These are phyloP conservation scores for Stenodera caucasica DNA, from an alignment of 2,888 invertebrate species.

Conservation along the genomic window DNA sequence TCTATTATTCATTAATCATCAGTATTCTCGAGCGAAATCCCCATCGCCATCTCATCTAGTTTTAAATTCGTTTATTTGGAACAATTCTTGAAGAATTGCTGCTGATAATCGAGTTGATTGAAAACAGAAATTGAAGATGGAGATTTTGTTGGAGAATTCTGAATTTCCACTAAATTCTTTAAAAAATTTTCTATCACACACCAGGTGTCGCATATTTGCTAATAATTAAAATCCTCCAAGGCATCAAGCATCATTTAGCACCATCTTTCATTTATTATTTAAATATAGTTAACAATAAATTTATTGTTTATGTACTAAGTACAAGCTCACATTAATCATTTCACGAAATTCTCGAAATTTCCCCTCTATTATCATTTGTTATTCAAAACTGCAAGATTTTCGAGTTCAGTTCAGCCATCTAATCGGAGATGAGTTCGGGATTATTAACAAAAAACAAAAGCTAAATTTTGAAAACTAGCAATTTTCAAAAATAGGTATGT, in stretches of 20 bases:
- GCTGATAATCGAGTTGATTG: too few species aligned
- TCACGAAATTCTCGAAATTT: constrained; percentile 34
- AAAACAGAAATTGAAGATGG: background rate
- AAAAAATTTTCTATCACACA: constrained; percentile 23
- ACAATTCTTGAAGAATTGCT: background rate
- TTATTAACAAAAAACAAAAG: background rate
- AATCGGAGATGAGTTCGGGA: too few species aligned
- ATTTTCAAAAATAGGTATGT: constrained; percentile 13
- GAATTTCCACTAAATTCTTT: background rate
- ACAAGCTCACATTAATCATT: constrained; percentile 44
- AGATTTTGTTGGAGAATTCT: background rate
- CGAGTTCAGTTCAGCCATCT: constrained; percentile 35
- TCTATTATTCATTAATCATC: background rate
- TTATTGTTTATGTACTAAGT: constrained; percentile 44
- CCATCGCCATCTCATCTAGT: background rate
- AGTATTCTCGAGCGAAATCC: background rate
- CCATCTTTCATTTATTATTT: constrained; percentile 47
- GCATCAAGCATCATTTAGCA: constrained; percentile 53
- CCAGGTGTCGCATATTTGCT: constrained; percentile 39
- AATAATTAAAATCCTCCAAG: constrained; percentile 46
- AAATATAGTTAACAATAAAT: constrained; percentile 54
- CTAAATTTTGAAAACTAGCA: background rate
- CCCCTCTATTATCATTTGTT: constrained; percentile 14
- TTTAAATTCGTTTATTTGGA: too few species aligned
- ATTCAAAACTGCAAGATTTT: constrained; percentile 28